These are phyloP conservation scores for Scarus forsteni DNA, from an alignment of 2,797 vertebrate species.

Conservation along the genomic window DNA sequence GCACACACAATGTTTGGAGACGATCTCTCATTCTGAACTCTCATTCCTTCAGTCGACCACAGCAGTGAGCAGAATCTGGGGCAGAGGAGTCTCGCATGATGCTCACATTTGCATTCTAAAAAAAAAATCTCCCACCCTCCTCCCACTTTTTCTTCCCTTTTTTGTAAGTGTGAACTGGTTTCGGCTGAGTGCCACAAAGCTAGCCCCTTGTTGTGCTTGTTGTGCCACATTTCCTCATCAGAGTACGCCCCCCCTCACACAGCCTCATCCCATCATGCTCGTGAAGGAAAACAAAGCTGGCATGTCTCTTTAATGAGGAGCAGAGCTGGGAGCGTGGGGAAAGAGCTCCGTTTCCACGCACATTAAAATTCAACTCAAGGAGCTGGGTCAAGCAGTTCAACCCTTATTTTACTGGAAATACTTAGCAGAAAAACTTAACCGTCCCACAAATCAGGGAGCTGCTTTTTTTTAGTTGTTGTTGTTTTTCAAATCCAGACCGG, in stretches of 20 bases:
- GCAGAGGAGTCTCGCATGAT: conserved; percentile 83
- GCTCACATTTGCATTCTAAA: conserved; percentile 83
- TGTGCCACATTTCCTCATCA: conserved; percentile 86
- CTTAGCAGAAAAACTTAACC: conserved; percentile 31
- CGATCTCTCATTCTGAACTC: conserved; percentile 36
- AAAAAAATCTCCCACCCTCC: conserved; percentile 56
- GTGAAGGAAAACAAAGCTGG: conserved; percentile 89
- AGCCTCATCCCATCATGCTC: conserved; percentile 81
- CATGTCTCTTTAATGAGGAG: conserved; percentile 87
- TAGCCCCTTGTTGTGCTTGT: conserved; percentile 80
- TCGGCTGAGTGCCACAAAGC: conserved; percentile 77
- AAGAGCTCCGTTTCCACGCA: conserved; percentile 71
- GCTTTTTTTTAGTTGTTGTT: conserved; percentile 9
- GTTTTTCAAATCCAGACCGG: conserved; percentile 18
- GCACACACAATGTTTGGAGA: conserved; percentile 58
- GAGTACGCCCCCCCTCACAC: conserved; percentile 61
- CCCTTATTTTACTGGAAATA: conserved; percentile 57
- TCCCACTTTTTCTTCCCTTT: conserved; percentile 61
- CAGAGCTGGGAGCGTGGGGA: conserved; percentile 74
- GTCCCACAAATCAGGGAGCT: conserved; percentile 16
- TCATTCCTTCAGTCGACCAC: conserved; percentile 69
- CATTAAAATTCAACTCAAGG: conserved; percentile 79
- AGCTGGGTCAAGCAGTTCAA: conserved; percentile 74
- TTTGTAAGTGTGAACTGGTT: conserved; percentile 73
- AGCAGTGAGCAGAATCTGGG: conserved; percentile 80